Evolutionary conservation across 2,797 vertebrate genomes (phyloP), one percentile per base, ranked within the genome.

Genomic region (Phoxinus dragarum): DNA sequence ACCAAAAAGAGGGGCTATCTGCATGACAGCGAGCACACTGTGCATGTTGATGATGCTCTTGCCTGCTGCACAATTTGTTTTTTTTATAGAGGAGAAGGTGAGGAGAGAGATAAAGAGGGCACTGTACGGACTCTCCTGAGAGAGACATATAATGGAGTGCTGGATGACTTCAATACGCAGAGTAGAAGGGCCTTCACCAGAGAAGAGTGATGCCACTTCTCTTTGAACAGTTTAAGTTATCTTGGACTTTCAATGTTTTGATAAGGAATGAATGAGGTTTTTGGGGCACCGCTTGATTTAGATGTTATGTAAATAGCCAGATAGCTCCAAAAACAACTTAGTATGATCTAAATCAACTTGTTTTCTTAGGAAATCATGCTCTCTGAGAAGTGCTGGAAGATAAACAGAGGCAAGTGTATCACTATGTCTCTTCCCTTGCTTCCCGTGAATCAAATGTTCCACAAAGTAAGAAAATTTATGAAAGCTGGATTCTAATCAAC

Each of bases 41-140:
- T 94, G 96, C 96, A 96, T 96, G 94, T 96, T 96, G 96, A 97
- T 96, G 93, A 94, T 92, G 94, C 94, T 94, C 93, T 90, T 91
- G 93, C 94, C 93, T 92, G 90, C 91, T 91, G 27, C 89, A 73
- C 12, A 88, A 91, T 92, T 90, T 92, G 91, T 91, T 82, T 88
- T 82, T 88, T 92, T 92, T 93, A 75, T 73, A 81, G 89, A 47
- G 59, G 54, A 91, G 84, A 89, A 78, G 86, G 85, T 78, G 71
- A 69, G 38, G 68, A 69, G 56, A 88, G 90, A 94, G 94, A 96
- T 95, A 95, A 94, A 94, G 92, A 93, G 92, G 92, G 90, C 92
- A 95, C 95, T 95, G 95, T 94, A 95, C 90, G 80, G 90, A 91
- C 91, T 95, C 94, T 96, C 94, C 90, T 89, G 94, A 95, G 95